Evolutionary conservation across 2,113 vertebrate genomes (phyloP).

Genomic region (Tinamus guttatus): DNA sequence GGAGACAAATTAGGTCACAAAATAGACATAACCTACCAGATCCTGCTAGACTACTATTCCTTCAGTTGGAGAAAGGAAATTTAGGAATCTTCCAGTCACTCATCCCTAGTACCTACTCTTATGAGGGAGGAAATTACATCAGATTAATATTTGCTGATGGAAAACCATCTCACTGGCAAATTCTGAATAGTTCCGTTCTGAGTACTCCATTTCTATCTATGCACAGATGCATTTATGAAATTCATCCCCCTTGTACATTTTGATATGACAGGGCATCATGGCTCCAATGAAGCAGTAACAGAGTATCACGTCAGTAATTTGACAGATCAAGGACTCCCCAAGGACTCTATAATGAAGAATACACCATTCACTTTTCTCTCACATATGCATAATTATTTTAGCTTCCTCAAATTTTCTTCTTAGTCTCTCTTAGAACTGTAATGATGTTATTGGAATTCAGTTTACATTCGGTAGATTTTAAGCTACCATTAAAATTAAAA

Average conservation of each 20-base stretch:
- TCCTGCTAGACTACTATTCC: background rate
- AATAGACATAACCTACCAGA: background rate
- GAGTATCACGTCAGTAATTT: slow-evolving; percentile 25
- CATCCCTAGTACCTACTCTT: background rate
- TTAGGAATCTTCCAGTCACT: background rate
- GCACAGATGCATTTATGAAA: background rate
- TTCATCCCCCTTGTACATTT: background rate
- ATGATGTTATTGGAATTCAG: background rate
- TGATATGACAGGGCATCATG: slow-evolving; percentile 1
- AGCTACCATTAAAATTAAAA: background rate
- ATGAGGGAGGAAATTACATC: background rate
- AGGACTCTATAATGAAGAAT: background rate
- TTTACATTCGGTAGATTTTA: background rate
- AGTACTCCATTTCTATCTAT: slow-evolving; percentile 1
- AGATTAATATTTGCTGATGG: background rate
- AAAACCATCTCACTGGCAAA: background rate
- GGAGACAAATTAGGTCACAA: background rate
- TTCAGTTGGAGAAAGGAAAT: background rate
- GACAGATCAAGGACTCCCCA: slow-evolving; percentile 40
- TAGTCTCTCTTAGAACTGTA: background rate
- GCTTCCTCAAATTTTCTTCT: background rate
- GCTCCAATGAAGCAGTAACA: slow-evolving; percentile 6
- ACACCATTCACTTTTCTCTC: background rate
- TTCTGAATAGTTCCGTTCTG: background rate
- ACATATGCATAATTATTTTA: background rate